Base-by-base conservation (phyloP, 2,888 invertebrate genomes). In the Coleophora deauratella region DNA sequence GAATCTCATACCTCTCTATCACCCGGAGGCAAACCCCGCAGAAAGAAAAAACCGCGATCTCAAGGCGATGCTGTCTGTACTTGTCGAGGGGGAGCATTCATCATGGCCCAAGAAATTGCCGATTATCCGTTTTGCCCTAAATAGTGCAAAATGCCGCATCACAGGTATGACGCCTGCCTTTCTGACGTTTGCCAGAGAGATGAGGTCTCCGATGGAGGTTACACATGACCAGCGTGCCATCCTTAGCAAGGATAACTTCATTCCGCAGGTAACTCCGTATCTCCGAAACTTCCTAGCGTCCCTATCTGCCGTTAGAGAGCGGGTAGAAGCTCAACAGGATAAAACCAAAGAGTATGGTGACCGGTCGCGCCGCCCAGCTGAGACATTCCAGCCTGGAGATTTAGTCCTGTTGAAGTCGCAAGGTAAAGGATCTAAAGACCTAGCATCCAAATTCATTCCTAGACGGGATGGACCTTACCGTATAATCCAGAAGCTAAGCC, bases 391-490 rank as follows among this genome's bases (percentile, higher is more conserved):
- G 15, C 33, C 37, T 12, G 37, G 43, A 14, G 43, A 43, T 12
- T 27, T 21, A 11, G 43, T 40, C 7, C 27, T 43, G 27, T n/a
- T 41, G 7, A 35, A 34, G 7, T 28, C 37, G 9, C 41, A 41
- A 9, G 33, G 41, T 27, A 37, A 14, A n/a, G 37, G 37, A 9
- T 3, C 33, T 13, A 33, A 33, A 33, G 33, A 11, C 12, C 3
- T 33, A 4, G 9, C 4, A 2, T 15, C 30, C 11, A 45, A 45
- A 12, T 42, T 45, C 6, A 13, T 35, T 3, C 45, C 45, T 3
- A 40, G 35, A 13, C 35, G 45, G 10, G 45, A 45, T 28, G 45
- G 42, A 2, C 40, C 45, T 1, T 45, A 45, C 14, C n/a, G n/a
- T 8, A 21, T 45, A 0, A 6, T 1, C 14, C 37, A 33, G 27